Conservation (phyloP, 2,113 vertebrate genomes). For the Zosterops japonicus region DNA sequence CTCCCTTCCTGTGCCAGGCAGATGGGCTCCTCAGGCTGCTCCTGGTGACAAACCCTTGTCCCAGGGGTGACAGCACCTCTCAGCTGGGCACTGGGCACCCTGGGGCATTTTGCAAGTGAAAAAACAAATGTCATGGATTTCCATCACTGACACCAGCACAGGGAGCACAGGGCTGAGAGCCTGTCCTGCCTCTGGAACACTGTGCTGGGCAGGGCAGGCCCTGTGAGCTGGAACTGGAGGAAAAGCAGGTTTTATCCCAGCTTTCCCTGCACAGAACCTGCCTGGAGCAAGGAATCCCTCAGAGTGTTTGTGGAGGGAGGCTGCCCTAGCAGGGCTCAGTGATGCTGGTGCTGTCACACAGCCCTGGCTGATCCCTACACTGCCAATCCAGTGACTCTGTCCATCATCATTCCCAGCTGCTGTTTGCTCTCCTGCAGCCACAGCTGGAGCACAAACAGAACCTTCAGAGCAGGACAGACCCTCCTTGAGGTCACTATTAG, state of each 20-base stretch:
- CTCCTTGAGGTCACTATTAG: not conserved
- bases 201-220: not conserved
- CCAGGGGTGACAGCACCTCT: not conserved
- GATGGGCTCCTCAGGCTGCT: not conserved
- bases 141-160: fast-evolving
- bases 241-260: not conserved
- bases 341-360: not conserved
- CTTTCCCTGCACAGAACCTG: not conserved
- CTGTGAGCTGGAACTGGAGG: not conserved
- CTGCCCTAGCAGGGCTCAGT: fast-evolving
- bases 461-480: not conserved
- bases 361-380: fast-evolving
- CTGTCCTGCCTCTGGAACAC: not conserved
- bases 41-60: not conserved
- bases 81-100: not conserved
- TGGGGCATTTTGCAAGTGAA: not conserved
- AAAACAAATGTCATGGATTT: fast-evolving
- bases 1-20: fast-evolving
- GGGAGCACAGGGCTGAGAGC: not conserved
- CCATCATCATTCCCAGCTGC: not conserved
- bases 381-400: fast-evolving
- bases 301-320: not conserved
- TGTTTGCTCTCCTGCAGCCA: not conserved
- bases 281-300: not conserved
- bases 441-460: fast-evolving